Percentiles rank a stretch among this genome's conserved stretches.
Conservation (phyloP, 2,797 vertebrate species). For the Bradypus variegatus region DNA sequence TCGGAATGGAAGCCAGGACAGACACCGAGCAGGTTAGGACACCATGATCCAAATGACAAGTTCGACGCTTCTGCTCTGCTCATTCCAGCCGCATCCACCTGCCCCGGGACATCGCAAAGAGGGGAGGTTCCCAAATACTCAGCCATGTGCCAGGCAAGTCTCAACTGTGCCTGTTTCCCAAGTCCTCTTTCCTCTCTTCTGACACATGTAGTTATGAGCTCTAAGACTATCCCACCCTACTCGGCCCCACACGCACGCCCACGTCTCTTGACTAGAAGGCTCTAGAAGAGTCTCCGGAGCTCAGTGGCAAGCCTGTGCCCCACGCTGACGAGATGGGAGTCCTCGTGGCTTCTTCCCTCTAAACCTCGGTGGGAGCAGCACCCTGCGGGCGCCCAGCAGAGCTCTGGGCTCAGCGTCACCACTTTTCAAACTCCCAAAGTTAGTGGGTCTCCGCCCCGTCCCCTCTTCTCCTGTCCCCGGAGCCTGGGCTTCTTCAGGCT, state of each 20-base stretch:
- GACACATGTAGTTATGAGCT: rapidly evolving
- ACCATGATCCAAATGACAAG: rapidly evolving
- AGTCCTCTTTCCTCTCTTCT: neutral
- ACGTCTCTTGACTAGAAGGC: rapidly evolving
- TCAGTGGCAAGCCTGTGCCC: rapidly evolving
- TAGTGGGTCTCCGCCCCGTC: too few relatives aligned
- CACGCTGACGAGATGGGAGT: rapidly evolving
- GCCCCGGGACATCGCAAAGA: neutral
- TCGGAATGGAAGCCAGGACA: neutral
- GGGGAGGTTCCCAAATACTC: neutral
- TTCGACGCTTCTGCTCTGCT: neutral
- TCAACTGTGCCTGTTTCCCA: neutral
- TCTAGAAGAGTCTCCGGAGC: neutral
- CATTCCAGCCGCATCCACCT: rapidly evolving
- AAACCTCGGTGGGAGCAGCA: neutral
- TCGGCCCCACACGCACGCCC: neutral
- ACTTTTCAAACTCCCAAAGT: too few relatives aligned
- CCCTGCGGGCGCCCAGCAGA: rapidly evolving
- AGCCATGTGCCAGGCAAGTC: rapidly evolving
- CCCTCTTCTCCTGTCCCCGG: too few relatives aligned
- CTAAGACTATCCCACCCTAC: neutral
- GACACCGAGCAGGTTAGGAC: neutral
- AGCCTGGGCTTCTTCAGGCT: too few relatives aligned
- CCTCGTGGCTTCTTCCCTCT: neutral
- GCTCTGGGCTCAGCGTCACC: rapidly evolving